Percentiles rank a stretch among this genome's conserved stretches.
phyloP scores from a whole-genome alignment of 2,797 vertebrate genomes.

The Mycteria americana region DNA sequence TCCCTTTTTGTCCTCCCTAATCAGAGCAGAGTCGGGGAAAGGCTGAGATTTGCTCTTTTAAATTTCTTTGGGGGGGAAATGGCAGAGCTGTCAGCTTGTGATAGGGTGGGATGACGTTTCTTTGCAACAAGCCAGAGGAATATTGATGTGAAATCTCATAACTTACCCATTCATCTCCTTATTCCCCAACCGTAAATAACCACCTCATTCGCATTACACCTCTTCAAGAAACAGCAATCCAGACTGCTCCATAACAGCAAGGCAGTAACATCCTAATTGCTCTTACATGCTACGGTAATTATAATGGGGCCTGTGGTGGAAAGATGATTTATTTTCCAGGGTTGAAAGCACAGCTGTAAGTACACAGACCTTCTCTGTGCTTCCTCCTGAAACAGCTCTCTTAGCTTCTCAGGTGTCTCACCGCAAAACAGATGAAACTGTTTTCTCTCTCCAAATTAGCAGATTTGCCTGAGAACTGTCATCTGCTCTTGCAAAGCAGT shows the following conservation, averaged over 20 bases:
- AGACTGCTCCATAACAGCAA: background rate
- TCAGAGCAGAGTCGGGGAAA: background rate
- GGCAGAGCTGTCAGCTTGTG: background rate
- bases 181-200: background rate
- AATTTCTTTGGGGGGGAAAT: background rate
- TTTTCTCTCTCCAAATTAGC: constrained; percentile 38
- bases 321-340: constrained; percentile 36
- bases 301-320: background rate
- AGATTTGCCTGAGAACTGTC: constrained; percentile 28
- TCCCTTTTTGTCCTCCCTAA: background rate
- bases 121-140: background rate
- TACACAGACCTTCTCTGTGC: constrained; percentile 40
- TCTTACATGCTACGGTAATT: constrained; percentile 10
- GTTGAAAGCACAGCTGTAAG: constrained; percentile 52
- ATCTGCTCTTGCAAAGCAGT: background rate
- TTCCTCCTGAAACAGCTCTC: constrained; percentile 6
- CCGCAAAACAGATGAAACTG: background rate
- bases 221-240: background rate
- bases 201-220: background rate
- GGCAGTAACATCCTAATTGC: constrained; percentile 10
- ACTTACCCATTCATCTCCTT: background rate
- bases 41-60: background rate
- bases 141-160: background rate
- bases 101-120: background rate
- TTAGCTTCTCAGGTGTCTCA: constrained; percentile 47